These are phyloP conservation scores for Cryptocheilus praepositus DNA, from an alignment of 2,888 invertebrate species.

Conservation along the genomic window DNA sequence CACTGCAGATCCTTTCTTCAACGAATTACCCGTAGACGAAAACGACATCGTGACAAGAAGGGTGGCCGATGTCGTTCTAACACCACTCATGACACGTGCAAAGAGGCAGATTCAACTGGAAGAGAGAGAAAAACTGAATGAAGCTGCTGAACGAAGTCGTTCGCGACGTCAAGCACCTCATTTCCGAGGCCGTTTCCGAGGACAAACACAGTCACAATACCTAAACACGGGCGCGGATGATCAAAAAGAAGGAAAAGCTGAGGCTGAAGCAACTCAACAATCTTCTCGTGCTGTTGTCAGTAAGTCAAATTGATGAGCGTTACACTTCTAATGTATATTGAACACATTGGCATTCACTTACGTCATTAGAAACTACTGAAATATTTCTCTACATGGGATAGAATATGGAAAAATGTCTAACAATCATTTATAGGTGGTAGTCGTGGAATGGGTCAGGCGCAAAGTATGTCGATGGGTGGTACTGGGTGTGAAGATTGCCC, in stretches of 20 bases:
- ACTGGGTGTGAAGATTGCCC: slow-evolving; percentile 83
- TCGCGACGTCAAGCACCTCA: slow-evolving; percentile 60
- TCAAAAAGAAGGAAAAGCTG: slow-evolving; percentile 83
- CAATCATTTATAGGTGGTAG: slow-evolving; percentile 80
- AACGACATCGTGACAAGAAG: slow-evolving; percentile 55
- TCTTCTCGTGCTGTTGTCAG: slow-evolving; percentile 84
- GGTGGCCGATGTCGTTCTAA: slow-evolving; percentile 47
- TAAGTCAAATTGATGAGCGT: slow-evolving; percentile 75
- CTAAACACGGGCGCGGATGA: slow-evolving; percentile 81
- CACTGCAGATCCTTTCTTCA: slow-evolving; percentile 54
- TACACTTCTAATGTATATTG: slow-evolving; percentile 7
- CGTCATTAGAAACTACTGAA: neutral
- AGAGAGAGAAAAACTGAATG: slow-evolving; percentile 47
- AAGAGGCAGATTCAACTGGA: slow-evolving; percentile 57
- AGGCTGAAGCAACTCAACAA: slow-evolving; percentile 86
- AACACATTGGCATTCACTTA: neutral
- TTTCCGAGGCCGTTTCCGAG: slow-evolving; percentile 77
- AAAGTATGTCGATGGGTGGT: slow-evolving; percentile 86
- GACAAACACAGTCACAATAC: slow-evolving; percentile 91
- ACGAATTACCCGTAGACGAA: slow-evolving; percentile 67
- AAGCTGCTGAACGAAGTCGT: slow-evolving; percentile 38
- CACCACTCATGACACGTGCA: slow-evolving; percentile 52
- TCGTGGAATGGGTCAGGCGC: slow-evolving; percentile 92
- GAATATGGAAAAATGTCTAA: neutral
- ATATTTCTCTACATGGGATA: neutral